A percentile compares a stretch with the other conserved stretches of the same genome.
phyloP scores from a whole-genome alignment of 1,140 invertebrate genomes.

The Nebria ingens region DNA sequence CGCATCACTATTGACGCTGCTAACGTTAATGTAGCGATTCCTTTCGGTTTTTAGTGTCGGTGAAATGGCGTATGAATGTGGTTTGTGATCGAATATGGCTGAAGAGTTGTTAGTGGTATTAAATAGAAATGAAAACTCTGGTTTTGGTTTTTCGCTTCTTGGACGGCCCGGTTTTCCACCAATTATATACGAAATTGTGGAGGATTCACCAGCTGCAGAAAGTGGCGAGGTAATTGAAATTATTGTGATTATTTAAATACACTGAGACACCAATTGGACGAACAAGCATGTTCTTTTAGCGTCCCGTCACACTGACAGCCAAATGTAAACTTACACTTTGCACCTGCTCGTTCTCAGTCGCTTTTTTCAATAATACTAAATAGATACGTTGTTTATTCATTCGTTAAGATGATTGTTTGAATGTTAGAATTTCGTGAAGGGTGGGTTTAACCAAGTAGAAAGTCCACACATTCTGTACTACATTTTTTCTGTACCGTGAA shows the following conservation, averaged over 20 bases:
- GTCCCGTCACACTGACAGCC: constrained; percentile 9
- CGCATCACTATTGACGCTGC: background rate
- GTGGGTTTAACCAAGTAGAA: constrained; percentile 6
- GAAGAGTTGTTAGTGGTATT: constrained; percentile 76
- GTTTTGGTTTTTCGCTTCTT: constrained; percentile 80
- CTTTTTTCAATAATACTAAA: background rate
- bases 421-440: background rate
- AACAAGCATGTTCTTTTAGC: constrained; percentile 10
- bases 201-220: constrained; percentile 81
- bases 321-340: constrained; percentile 4
- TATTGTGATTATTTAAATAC: constrained; percentile 4
- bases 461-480: background rate
- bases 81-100: constrained; percentile 57
- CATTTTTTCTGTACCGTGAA: background rate
- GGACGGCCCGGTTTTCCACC: constrained; percentile 79
- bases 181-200: constrained; percentile 83
- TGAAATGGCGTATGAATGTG: constrained; percentile 28
- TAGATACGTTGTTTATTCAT: background rate
- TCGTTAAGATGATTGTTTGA: background rate
- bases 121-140: constrained; percentile 69
- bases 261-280: background rate
- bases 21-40: constrained; percentile 3
- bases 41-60: constrained; percentile 2
- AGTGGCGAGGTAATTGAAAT: constrained; percentile 80
- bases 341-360: constrained; percentile 1